phyloP scores from a whole-genome alignment of 2,888 invertebrate species.

The Apantesis nais region DNA sequence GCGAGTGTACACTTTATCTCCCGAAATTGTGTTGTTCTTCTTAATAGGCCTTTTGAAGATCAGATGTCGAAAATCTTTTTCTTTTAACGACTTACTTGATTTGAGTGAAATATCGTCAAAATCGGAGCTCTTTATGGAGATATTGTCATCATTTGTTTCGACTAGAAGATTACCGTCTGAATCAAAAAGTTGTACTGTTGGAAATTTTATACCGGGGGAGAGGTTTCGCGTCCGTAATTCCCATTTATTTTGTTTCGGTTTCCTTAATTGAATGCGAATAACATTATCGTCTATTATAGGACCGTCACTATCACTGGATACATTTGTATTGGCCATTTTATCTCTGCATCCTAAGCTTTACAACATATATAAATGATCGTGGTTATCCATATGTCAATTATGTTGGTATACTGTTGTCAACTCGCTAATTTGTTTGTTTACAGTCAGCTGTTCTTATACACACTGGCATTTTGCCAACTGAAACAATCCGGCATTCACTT shows the following conservation, averaged over 20 bases:
- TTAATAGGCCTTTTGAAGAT: conserved; percentile 67
- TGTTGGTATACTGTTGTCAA: conserved; percentile 53
- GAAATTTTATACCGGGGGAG: conserved; percentile 86
- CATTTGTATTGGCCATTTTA: conserved; percentile 68
- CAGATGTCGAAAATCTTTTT: conserved; percentile 73
- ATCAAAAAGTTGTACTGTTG: conserved; percentile 87
- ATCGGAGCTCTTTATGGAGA: conserved; percentile 79
- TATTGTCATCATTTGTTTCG: conserved; percentile 86
- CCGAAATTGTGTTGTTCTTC: conserved; percentile 78
- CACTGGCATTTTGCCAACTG: conserved; percentile 73
- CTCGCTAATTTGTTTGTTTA: conserved; percentile 80
- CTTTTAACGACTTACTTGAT: conserved; percentile 70
- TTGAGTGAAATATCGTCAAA: conserved; percentile 62
- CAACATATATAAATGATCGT: conserved; percentile 48
- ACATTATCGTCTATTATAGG: conserved; percentile 84
- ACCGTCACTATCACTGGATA: conserved; percentile 75
- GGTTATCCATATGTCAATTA: conserved; percentile 47
- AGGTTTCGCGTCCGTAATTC: conserved; percentile 87
- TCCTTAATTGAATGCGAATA: conserved; percentile 87
- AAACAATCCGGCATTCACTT: conserved; percentile 75
- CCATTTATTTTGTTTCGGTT: conserved; percentile 87
- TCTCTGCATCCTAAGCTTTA: conserved; percentile 39
- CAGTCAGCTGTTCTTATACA: conserved; percentile 77
- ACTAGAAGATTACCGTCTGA: conserved; percentile 87
- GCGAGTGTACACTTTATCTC: conserved; percentile 77